Evolutionary conservation across 2,888 invertebrate species (phyloP).

Genomic region (Drosophila paramelanica): DNA sequence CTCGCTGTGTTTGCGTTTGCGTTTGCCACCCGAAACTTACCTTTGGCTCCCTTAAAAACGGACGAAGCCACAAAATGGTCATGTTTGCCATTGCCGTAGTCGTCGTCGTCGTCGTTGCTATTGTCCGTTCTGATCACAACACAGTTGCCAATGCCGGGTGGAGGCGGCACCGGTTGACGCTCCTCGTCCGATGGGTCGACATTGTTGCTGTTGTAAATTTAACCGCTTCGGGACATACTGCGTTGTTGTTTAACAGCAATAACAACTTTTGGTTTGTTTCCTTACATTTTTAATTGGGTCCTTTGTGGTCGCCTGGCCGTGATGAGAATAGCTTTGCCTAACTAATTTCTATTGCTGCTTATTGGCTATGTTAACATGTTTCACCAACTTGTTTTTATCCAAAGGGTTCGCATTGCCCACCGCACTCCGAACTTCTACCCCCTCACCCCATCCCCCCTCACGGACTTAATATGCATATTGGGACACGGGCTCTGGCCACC

Average conservation of each 20-base stretch:
- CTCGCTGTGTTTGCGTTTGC: slow-evolving; percentile 61
- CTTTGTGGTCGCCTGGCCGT: slow-evolving; percentile 77
- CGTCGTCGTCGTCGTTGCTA: slow-evolving; percentile 55
- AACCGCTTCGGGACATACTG: slow-evolving; percentile 84
- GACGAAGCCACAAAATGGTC: slow-evolving; percentile 79
- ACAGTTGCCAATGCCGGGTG: slow-evolving; percentile 25
- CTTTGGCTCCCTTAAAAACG: slow-evolving; percentile 64
- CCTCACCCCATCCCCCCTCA: not conserved
- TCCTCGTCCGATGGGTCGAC: slow-evolving; percentile 42
- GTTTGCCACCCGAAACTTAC: slow-evolving; percentile 70
- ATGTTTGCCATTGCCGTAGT: slow-evolving; percentile 66
- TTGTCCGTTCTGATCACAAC: slow-evolving; percentile 44
- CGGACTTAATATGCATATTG: slow-evolving; percentile 73
- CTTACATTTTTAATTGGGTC: slow-evolving; percentile 84
- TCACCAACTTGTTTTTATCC: slow-evolving; percentile 77
- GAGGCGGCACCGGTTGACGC: slow-evolving; percentile 47
- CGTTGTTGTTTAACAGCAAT: slow-evolving; percentile 75
- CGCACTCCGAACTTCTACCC: not conserved
- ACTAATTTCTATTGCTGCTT: slow-evolving; percentile 81
- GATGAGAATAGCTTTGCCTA: slow-evolving; percentile 73
- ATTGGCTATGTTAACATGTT: slow-evolving; percentile 82
- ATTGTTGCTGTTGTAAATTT: slow-evolving; percentile 80
- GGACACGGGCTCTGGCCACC: slow-evolving; percentile 59
- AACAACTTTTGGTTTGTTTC: slow-evolving; percentile 81
- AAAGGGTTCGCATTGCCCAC: slow-evolving; percentile 56